Evolutionary conservation across 1,140 invertebrate species (phyloP).

Genomic region (Lysiphlebus fabarum): DNA sequence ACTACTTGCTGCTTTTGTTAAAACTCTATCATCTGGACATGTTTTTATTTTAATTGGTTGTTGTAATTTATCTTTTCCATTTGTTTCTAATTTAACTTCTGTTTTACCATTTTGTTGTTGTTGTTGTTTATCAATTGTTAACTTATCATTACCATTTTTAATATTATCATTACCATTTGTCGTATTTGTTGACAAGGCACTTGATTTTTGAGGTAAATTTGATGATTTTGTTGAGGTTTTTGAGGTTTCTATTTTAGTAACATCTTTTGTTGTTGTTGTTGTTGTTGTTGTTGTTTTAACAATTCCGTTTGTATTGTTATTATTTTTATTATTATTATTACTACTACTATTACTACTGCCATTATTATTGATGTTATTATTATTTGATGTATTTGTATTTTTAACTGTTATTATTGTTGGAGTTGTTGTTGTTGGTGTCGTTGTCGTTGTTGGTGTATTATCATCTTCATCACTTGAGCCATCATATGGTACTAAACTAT

Average conservation of each 20-base stretch:
- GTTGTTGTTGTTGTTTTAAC: neutral
- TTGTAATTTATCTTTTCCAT: constrained; percentile 35
- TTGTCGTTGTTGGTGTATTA: neutral
- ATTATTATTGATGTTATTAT: constrained; percentile 29
- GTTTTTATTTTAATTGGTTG: constrained; percentile 36
- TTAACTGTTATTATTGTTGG: neutral
- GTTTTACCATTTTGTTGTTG: constrained; percentile 43
- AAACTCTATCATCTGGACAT: constrained; percentile 35
- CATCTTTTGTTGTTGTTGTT: constrained; percentile 8
- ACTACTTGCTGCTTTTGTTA: constrained; percentile 41
- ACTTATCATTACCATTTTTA: constrained; percentile 14
- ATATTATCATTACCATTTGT: constrained; percentile 5
- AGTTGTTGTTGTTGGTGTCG: neutral
- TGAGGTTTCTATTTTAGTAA: neutral
- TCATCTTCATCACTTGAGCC: constrained; percentile 53
- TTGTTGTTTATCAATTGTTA: constrained; percentile 24
- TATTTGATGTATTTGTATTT: constrained; percentile 18
- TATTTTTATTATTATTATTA: neutral
- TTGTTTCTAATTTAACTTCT: constrained; percentile 27
- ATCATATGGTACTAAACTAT: constrained; percentile 51
- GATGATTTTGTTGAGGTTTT: constrained; percentile 23
- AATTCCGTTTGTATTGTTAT: neutral
- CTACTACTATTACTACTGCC: constrained; percentile 20
- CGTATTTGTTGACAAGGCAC: neutral
- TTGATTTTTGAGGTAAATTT: constrained; percentile 22